Percentiles rank a stretch among this genome's conserved stretches.
Evolutionary conservation across 2,113 vertebrate genomes (phyloP).

Genomic region (Gobius niger): DNA sequence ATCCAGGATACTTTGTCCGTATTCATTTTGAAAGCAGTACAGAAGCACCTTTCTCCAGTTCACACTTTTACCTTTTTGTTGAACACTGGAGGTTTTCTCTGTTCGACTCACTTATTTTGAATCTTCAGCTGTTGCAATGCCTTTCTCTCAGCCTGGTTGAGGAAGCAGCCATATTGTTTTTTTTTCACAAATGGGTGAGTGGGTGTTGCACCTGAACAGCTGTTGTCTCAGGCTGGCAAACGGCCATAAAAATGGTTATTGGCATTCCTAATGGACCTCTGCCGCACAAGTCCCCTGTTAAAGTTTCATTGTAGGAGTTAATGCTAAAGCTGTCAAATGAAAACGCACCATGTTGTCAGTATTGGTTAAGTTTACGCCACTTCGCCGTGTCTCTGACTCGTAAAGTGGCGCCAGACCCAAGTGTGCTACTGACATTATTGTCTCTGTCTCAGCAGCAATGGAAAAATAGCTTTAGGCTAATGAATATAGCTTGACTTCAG

Average conservation of each 20-base stretch:
- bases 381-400: neutral
- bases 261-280: conserved; percentile 28
- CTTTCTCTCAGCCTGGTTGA: conserved; percentile 20
- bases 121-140: conserved; percentile 8
- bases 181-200: conserved; percentile 11
- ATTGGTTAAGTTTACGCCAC: conserved; percentile 23
- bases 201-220: conserved; percentile 61
- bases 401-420: conserved; percentile 23
- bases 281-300: conserved; percentile 6
- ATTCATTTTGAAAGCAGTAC: too few species aligned
- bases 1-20: too few species aligned
- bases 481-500: too few species aligned
- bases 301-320: conserved; percentile 9
- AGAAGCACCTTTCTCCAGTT: too few species aligned
- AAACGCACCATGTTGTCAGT: neutral
- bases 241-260: conserved; percentile 27
- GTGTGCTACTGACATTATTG: conserved; percentile 5
- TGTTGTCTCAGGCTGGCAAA: conserved; percentile 43
- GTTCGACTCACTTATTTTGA: neutral
- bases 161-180: conserved; percentile 17
- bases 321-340: neutral
- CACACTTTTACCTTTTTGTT: too few species aligned
- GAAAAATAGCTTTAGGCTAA: too few species aligned
- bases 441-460: neutral
- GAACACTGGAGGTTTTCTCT: too few species aligned